These are phyloP conservation scores for Acanthopleura granulata DNA, from an alignment of 2,888 invertebrate genomes.

Conservation along the genomic window DNA sequence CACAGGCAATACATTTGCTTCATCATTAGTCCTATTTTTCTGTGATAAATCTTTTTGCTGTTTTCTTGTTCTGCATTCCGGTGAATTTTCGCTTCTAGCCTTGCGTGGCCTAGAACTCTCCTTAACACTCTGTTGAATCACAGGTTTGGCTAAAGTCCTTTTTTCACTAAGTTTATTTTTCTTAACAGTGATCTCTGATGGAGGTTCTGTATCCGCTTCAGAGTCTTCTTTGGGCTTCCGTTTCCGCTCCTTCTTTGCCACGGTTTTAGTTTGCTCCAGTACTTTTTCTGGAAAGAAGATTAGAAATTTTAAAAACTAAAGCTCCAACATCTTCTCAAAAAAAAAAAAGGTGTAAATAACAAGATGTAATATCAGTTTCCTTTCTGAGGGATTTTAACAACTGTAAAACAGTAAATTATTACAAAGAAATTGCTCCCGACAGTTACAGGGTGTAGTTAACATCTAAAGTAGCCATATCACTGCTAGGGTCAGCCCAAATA, in stretches of 20 bases:
- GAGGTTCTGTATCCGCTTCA: neutral
- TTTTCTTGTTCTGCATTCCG: slow-evolving; percentile 11
- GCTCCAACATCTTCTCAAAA: too few species aligned
- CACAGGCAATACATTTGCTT: neutral
- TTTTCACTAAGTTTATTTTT: neutral
- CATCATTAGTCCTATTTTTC: slow-evolving; percentile 1
- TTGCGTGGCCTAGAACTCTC: neutral
- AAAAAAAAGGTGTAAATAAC: too few species aligned
- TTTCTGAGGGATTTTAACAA: too few species aligned
- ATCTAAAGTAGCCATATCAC: too few species aligned
- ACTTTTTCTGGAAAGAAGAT: neutral
- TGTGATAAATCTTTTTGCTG: slow-evolving; percentile 9
- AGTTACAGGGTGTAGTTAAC: too few species aligned
- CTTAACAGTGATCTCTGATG: neutral
- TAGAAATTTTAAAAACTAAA: neutral
- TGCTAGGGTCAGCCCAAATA: too few species aligned
- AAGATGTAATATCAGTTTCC: too few species aligned
- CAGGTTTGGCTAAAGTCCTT: slow-evolving; percentile 6
- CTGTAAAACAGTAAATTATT: too few species aligned
- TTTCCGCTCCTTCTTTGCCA: neutral
- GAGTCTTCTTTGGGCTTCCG: neutral
- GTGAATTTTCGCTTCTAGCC: neutral
- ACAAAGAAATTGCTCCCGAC: too few species aligned
- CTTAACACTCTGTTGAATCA: neutral
- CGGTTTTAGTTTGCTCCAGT: neutral